Evolutionary conservation across 1,140 invertebrate genomes (phyloP).

Genomic region (Psilanteris sp.): DNA sequence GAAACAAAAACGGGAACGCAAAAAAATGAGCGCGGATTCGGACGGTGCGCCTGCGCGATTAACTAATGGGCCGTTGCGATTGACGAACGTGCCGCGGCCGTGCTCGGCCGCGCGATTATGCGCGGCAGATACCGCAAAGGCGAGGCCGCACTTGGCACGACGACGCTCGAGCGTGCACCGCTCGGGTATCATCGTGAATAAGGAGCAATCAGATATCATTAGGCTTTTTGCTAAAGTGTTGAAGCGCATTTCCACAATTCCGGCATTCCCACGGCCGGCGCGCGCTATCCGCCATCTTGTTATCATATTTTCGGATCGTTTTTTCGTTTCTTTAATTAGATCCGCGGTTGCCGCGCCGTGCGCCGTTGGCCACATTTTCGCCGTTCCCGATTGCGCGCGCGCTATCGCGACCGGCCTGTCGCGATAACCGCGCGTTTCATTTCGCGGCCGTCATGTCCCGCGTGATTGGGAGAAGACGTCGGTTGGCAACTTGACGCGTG

Average conservation of each 20-base stretch:
- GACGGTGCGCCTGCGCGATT: slow-evolving; percentile 9
- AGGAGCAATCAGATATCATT: slow-evolving; percentile 78
- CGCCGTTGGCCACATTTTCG: too few species aligned
- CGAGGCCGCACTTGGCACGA: slow-evolving; percentile 66
- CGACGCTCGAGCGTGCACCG: slow-evolving; percentile 67
- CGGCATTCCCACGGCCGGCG: slow-evolving; percentile 70
- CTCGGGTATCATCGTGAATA: slow-evolving; percentile 75
- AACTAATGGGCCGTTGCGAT: slow-evolving; percentile 54
- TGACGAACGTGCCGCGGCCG: slow-evolving; percentile 57
- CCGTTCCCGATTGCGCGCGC: too few species aligned
- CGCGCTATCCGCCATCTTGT: slow-evolving; percentile 33
- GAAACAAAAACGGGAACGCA: slow-evolving; percentile 1
- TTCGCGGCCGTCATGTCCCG: too few species aligned
- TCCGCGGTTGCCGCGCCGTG: not conserved
- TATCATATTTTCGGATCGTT: slow-evolving; percentile 38
- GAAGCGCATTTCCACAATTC: slow-evolving; percentile 67
- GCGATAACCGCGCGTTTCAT: too few species aligned
- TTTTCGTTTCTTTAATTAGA: slow-evolving; percentile 22
- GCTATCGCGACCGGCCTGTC: too few species aligned
- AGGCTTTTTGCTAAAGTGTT: slow-evolving; percentile 72
- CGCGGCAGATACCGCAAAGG: slow-evolving; percentile 65
- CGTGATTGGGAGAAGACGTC: too few species aligned
- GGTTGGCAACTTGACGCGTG: too few species aligned
- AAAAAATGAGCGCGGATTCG: too few species aligned
- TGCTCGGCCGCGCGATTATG: slow-evolving; percentile 64